phyloP scores from a whole-genome alignment of 2,113 vertebrate genomes.

The Saccopteryx bilineata region DNA sequence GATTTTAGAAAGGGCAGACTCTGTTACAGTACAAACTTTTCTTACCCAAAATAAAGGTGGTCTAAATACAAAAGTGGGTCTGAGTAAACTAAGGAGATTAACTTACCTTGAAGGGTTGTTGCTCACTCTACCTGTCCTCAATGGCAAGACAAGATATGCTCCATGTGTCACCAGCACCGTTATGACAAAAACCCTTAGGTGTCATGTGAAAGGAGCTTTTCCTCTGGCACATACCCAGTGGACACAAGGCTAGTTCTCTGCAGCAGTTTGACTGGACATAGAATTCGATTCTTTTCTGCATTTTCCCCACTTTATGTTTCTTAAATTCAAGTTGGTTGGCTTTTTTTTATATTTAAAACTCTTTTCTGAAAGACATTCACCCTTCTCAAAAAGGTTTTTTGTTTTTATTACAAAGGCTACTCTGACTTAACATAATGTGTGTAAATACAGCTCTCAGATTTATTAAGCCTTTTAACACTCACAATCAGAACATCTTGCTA shows the following conservation, averaged over 20 bases:
- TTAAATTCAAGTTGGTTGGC: background rate
- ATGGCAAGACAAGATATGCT: fast-evolving
- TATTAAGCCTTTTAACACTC: background rate
- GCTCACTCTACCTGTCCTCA: background rate
- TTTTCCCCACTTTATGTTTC: background rate
- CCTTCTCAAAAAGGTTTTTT: background rate
- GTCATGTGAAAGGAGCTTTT: fast-evolving
- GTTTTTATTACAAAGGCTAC: background rate
- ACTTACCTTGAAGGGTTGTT: background rate
- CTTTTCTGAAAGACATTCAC: background rate
- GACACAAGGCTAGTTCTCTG: background rate
- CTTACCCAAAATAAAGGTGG: background rate
- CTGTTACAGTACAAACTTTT: background rate
- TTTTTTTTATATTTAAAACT: background rate
- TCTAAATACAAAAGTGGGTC: background rate
- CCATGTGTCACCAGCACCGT: fast-evolving
- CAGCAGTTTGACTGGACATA: background rate
- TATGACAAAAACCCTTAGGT: no score
- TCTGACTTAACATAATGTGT: background rate
- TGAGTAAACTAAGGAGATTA: background rate
- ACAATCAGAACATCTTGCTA: background rate
- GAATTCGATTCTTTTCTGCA: background rate
- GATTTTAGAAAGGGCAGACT: background rate
- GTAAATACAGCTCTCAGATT: background rate
- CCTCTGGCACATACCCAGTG: no score